These are phyloP conservation scores for Drosophila borealis DNA, from an alignment of 2,888 invertebrate genomes.

Conservation along the genomic window DNA sequence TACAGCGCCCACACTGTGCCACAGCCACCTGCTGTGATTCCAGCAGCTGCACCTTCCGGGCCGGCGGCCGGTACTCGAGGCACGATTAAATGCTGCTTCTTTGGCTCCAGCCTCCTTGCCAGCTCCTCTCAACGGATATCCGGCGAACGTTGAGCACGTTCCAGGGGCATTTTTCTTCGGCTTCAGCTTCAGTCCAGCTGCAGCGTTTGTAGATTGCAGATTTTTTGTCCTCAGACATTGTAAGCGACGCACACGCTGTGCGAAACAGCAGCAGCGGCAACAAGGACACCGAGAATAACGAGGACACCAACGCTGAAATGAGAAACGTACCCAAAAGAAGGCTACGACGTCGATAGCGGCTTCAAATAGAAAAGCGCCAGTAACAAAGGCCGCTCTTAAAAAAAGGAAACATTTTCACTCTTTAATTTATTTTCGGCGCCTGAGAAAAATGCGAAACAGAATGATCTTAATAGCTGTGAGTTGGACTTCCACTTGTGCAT, in stretches of 20 bases:
- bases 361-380: slow-evolving; percentile 26
- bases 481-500: slow-evolving; percentile 9
- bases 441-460: slow-evolving; percentile 54
- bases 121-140: slow-evolving; percentile 60
- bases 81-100: slow-evolving; percentile 36
- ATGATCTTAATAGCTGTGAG: slow-evolving; percentile 33
- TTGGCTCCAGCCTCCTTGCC: not conserved
- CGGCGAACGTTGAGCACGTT: slow-evolving; percentile 68
- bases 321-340: slow-evolving; percentile 38
- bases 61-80: slow-evolving; percentile 40
- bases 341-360: slow-evolving; percentile 7
- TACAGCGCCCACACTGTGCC: slow-evolving; percentile 4
- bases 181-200: slow-evolving; percentile 37
- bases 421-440: slow-evolving; percentile 72
- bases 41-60: slow-evolving; percentile 56
- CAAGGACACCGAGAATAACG: slow-evolving; percentile 41
- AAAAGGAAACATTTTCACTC: slow-evolving; percentile 65
- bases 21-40: not conserved
- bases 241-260: slow-evolving; percentile 47
- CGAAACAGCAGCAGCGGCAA: slow-evolving; percentile 52
- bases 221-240: slow-evolving; percentile 59
- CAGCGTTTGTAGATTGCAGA: slow-evolving; percentile 51
- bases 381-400: slow-evolving; percentile 48
- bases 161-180: slow-evolving; percentile 68
- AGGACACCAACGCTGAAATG: slow-evolving; percentile 41